Conservation (phyloP, 2,797 vertebrate genomes). For the Falco naumanni region DNA sequence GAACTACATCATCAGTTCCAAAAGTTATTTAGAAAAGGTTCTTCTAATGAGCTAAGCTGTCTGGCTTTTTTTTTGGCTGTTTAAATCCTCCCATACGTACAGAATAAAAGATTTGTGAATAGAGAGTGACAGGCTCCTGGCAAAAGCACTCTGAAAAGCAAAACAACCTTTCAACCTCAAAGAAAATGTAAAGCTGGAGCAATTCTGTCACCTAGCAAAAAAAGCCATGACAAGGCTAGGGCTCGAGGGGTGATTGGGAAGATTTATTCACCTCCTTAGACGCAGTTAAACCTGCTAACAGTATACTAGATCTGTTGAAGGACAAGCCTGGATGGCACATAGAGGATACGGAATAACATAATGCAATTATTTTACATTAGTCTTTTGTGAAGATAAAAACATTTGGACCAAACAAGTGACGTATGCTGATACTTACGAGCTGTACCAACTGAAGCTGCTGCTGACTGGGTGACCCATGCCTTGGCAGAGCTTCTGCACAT, state of each 20-base stretch:
- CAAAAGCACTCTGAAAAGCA: neutral
- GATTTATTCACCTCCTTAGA: neutral
- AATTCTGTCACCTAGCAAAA: neutral
- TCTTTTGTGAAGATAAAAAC: neutral
- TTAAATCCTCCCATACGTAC: neutral
- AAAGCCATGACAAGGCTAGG: neutral
- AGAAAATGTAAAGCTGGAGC: neutral
- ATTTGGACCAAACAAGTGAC: neutral
- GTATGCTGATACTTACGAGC: neutral
- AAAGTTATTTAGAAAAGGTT: neutral
- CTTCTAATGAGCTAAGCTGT: neutral
- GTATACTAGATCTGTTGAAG: neutral
- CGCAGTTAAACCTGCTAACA: neutral
- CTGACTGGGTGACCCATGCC: accelerated
- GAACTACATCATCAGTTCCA: neutral
- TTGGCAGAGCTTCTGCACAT: neutral
- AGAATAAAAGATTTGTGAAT: neutral
- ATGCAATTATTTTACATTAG: neutral
- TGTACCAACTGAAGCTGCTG: neutral
- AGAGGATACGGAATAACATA: neutral
- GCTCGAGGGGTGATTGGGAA: neutral
- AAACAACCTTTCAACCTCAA: neutral
- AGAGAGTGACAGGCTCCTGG: neutral
- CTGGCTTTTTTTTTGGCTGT: neutral
- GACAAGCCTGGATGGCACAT: neutral